Evolutionary conservation across 30 jellyfish, hydroid and myxozoan species (phyloP).

Genomic region (Aurelia aurita complex sp. Pacific): DNA sequence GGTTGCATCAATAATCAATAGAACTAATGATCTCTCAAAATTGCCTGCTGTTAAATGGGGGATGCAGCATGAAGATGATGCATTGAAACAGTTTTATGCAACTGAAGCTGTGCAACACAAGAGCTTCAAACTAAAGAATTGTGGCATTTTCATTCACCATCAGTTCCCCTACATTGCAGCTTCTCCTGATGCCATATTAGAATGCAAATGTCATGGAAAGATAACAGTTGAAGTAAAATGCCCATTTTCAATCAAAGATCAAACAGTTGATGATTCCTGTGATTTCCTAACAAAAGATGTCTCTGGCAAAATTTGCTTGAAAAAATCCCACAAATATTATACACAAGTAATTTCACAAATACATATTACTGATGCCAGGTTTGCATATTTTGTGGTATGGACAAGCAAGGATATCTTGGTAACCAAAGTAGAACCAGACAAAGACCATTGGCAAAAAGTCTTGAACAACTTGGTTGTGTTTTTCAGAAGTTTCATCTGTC

Average conservation of each 20-base stretch:
- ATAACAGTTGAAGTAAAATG: constrained; percentile 29
- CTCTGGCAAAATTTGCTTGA: constrained; percentile 17
- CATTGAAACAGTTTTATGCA: constrained; percentile 14
- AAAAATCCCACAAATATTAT: constrained; percentile 45
- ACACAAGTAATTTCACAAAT: constrained; percentile 59
- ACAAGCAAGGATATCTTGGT: constrained; percentile 22
- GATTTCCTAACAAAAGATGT: constrained; percentile 14
- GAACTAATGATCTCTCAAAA: constrained; percentile 4
- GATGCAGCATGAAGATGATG: constrained; percentile 41
- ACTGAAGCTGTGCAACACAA: constrained; percentile 14
- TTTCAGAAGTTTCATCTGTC: constrained; percentile 39
- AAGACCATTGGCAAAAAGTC: constrained; percentile 30
- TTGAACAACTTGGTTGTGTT: constrained; percentile 19
- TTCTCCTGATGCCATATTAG: constrained; percentile 29
- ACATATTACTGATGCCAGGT: background rate
- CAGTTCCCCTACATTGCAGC: constrained; percentile 35
- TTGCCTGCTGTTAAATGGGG: constrained; percentile 35
- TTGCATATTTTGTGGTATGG: constrained; percentile 42
- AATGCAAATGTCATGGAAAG: constrained; percentile 23
- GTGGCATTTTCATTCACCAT: constrained; percentile 28
- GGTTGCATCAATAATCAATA: constrained; percentile 1
- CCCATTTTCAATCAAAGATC: constrained; percentile 28
- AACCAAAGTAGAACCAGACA: constrained; percentile 10
- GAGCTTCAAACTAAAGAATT: constrained; percentile 13
- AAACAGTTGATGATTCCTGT: constrained; percentile 10